These are phyloP conservation scores for Amblyteles armatorius DNA, from an alignment of 2,888 invertebrate species.

Conservation along the genomic window DNA sequence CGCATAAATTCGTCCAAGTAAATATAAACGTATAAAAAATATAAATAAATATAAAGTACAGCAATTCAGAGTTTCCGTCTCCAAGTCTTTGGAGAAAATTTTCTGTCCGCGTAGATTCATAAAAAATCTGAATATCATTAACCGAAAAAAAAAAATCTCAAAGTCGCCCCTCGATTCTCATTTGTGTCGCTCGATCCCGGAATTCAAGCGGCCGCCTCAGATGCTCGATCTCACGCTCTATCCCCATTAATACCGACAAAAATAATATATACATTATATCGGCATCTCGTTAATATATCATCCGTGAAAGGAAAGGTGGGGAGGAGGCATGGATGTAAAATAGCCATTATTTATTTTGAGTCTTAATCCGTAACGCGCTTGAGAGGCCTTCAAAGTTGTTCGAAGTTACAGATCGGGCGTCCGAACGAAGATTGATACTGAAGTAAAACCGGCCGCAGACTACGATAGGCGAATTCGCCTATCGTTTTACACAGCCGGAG, in stretches of 20 bases:
- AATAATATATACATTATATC: not conserved
- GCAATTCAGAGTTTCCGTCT: not conserved
- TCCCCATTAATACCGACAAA: not conserved
- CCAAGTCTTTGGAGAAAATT: not conserved
- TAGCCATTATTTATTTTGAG: not conserved
- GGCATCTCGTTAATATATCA: not conserved
- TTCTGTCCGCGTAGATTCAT: not conserved
- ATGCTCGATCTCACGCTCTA: not conserved
- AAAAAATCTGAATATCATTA: not conserved
- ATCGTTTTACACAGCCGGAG: conserved; percentile 35
- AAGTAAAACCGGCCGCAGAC: not conserved
- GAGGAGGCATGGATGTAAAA: not conserved
- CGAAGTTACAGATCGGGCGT: not conserved
- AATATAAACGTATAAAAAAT: not conserved
- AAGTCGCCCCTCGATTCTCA: not conserved
- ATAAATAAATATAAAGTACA: not conserved
- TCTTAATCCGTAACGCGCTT: not conserved
- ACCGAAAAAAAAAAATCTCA: not conserved
- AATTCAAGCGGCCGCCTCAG: not conserved
- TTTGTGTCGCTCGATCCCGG: not conserved
- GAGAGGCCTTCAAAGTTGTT: not conserved
- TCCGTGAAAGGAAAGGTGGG: not conserved
- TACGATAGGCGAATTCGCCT: not conserved
- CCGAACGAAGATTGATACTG: not conserved
- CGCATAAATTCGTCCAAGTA: not conserved